phyloP scores from a whole-genome alignment of 2,797 vertebrate species.

The Notoglanidium macrostoma region DNA sequence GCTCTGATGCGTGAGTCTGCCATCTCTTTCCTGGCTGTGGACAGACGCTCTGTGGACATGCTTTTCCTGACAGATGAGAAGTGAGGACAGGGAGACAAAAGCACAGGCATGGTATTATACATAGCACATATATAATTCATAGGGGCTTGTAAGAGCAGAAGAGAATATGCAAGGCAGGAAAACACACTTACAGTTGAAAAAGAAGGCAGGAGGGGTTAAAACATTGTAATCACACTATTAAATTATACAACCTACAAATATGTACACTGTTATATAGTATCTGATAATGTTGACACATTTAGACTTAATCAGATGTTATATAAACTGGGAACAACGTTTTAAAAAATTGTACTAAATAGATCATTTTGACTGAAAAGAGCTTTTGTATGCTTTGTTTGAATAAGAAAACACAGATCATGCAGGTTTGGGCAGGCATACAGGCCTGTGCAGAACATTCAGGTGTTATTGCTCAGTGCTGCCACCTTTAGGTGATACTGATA shows the following conservation, averaged over 20 bases:
- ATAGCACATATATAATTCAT: constrained; percentile 24
- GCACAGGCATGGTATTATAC: background rate
- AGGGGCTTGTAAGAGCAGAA: background rate
- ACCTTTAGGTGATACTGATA: constrained; percentile 22
- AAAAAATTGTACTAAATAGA: background rate
- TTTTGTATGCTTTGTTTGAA: constrained; percentile 15
- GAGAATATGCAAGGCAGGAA: constrained; percentile 5
- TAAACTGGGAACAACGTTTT: background rate
- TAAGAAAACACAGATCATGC: background rate
- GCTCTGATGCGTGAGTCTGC: constrained; percentile 82
- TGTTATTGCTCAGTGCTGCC: constrained; percentile 33
- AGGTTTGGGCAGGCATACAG: background rate
- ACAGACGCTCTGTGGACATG: constrained; percentile 86
- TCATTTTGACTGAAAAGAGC: background rate
- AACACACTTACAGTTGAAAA: background rate
- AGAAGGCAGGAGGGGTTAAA: background rate
- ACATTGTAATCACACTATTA: background rate
- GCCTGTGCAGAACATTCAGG: background rate
- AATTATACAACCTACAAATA: background rate
- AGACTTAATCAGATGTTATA: background rate
- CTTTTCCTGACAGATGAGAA: constrained; percentile 74
- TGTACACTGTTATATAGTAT: background rate
- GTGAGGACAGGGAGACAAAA: constrained; percentile 11
- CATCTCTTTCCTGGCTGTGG: constrained; percentile 77
- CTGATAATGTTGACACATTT: background rate